Percentiles rank a stretch among this genome's conserved stretches.
Conservation (phyloP, 2,888 invertebrate species). For the Agrochola lota region DNA sequence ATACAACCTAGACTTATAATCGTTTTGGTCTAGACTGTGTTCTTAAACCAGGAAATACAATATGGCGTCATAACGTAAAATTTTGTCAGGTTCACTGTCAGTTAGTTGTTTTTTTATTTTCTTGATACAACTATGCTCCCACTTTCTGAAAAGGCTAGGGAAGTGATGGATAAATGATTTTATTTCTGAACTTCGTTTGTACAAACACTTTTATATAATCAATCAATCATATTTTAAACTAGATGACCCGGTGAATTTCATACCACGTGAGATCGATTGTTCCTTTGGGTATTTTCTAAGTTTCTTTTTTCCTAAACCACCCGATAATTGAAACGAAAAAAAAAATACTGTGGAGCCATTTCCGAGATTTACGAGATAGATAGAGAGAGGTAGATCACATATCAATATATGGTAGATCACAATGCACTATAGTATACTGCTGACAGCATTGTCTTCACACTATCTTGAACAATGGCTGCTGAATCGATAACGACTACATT, state of each 20-base stretch:
- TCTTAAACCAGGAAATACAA: not conserved
- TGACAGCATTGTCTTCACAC: constrained; percentile 7
- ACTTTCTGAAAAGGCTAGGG: not conserved
- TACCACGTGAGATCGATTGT: no score
- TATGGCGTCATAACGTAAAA: not conserved
- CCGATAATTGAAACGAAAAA: no score
- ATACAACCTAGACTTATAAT: not conserved
- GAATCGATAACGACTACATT: constrained; percentile 40
- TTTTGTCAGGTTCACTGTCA: not conserved
- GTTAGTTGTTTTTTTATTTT: not conserved
- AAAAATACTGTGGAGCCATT: no score
- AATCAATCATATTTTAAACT: no score
- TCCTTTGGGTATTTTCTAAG: no score
- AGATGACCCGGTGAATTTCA: no score
- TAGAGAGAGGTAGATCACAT: no score
- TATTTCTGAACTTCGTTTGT: no score
- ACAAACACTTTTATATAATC: no score
- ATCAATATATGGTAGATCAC: not conserved
- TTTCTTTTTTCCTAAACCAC: no score
- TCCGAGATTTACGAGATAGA: no score
- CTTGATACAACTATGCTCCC: not conserved
- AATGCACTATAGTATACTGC: constrained; percentile 3
- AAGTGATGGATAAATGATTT: not conserved
- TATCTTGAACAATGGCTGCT: constrained; percentile 31
- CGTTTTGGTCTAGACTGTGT: not conserved